Evolutionary conservation across 2,888 invertebrate species (phyloP), one percentile per base, ranked within the genome.

Genomic region (Limnephilus auricula): DNA sequence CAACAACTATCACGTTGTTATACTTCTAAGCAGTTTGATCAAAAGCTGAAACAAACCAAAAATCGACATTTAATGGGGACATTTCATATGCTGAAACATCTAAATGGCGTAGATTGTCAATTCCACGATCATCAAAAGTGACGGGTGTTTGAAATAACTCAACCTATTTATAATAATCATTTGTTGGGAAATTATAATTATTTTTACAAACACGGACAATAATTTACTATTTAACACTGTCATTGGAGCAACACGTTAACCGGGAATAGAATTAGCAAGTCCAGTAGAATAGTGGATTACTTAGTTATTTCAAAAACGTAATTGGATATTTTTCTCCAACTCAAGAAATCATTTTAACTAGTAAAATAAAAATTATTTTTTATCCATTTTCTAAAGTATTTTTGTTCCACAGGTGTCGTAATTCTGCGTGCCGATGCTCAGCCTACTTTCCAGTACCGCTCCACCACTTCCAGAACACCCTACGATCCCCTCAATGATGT

Each of bases 381-480:
- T 45, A 45, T 85, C 45, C 40, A 40, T 40, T 25, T 12, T 30
- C 85, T 85, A 85, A 85, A 15, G n/a, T 45, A 85, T 85, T n/a
- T 84, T 85, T 45, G n/a, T 15, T 93, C 87, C 94, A 93, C 95
- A 97, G 97, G 97, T 94, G 98, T 98, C 93, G 98, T 98, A 89
- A 98, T 98, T 94, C 96, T 98, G 89, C 96, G 98, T 94, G 98
- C 98, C 18, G 98, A 98, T 94, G 97, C 98, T 34, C 97, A 98
- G 94, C 96, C 97, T 0, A 94, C 95, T 1, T 95, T 94, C 93
- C 94, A 95, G 0, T 96, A 94, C 94, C 95, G 96, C 93, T 94
- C 95, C 79, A 95, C 95, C 92, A 95, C 96, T 0, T 84, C 92
- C 34, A 89, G 92, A 89, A 95, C 96, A 90, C 95, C 96, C 9